Evolutionary conservation across 1,140 invertebrate genomes (phyloP), one percentile per base, ranked within the genome.

Genomic region (Zaprionus kolodkinae): DNA sequence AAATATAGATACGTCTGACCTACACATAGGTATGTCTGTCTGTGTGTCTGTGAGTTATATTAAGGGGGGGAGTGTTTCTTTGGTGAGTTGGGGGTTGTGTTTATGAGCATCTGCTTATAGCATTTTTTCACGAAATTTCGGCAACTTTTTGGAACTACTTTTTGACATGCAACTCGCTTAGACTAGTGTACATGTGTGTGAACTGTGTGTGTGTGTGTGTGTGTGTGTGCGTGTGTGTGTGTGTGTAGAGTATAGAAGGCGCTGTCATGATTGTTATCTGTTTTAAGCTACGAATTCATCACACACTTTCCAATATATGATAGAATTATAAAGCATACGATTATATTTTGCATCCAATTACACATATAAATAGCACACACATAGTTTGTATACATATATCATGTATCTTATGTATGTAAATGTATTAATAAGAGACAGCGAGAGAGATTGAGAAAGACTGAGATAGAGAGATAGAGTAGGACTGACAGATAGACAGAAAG

Each of bases 341-440:
- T 90, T 86, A 89, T 82, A 86, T 77, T 78, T 83, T 67, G 81
- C 86, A 90, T 89, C 86, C 86, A 89, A 89, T 89, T 89, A 89
- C 86, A 89, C 86, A 89, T 90, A 89, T 78, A 89, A 81, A 89
- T 80, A 84, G 73, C 76, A 88, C 78, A 87, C 81, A 88, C 80
- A 88, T 64, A 76, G 57, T 67, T 45, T 43, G 45, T 72, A 67
- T 71, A 69, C 56, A 61, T 56, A 33, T 21, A 21, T 21, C 21
- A 21, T 63, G n/a, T 70, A 45, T 45, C 40, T 45, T 45, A 45
- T 61, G 45, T 56, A 74, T 68, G 63, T 61, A 40, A 48, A 50
- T 72, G 45, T 21, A 21, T 76, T 36, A 33, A 36, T 21, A 17
- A 21, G 9, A 50, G 13, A 27, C 15, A 38, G 25, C 17, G 9